Evolutionary conservation across 2,888 invertebrate species (phyloP).

Genomic region (Stenolophus ochropezus): DNA sequence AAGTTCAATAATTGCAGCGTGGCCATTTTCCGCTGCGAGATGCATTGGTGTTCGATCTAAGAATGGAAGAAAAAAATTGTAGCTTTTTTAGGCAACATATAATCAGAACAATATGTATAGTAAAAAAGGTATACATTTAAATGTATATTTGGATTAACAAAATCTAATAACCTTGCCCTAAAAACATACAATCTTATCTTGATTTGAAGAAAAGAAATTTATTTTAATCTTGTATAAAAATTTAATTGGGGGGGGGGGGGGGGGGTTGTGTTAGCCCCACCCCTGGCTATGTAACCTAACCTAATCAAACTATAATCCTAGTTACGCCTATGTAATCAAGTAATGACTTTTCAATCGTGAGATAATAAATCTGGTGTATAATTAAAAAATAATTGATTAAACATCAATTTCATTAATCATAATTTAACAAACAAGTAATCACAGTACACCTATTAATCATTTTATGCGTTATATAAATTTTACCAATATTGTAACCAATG

Average conservation of each 20-base stretch:
- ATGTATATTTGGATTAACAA: neutral
- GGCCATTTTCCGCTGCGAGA: constrained; percentile 97
- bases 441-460: constrained; percentile 12
- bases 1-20: constrained; percentile 95
- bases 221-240: constrained; percentile 13
- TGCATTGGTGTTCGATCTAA: constrained; percentile 97
- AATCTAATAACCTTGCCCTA: constrained; percentile 25
- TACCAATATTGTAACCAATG: too few species aligned
- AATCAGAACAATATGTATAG: constrained; percentile 6
- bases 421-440: neutral
- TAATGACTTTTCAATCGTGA: constrained; percentile 6
- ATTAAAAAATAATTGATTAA: constrained; percentile 36
- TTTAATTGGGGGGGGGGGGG: too few species aligned
- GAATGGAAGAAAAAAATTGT: neutral
- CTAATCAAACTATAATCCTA: too few species aligned
- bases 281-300: too few species aligned
- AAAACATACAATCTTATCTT: constrained; percentile 9
- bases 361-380: constrained; percentile 5
- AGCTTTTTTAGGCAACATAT: neutral
- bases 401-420: constrained; percentile 15
- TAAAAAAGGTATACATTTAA: neutral
- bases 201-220: neutral
- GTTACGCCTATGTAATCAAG: neutral
- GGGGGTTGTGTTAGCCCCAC: too few species aligned
- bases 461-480: neutral